Evolutionary conservation across 2,888 invertebrate genomes (phyloP).

Genomic region (Diplazon laetatorius): DNA sequence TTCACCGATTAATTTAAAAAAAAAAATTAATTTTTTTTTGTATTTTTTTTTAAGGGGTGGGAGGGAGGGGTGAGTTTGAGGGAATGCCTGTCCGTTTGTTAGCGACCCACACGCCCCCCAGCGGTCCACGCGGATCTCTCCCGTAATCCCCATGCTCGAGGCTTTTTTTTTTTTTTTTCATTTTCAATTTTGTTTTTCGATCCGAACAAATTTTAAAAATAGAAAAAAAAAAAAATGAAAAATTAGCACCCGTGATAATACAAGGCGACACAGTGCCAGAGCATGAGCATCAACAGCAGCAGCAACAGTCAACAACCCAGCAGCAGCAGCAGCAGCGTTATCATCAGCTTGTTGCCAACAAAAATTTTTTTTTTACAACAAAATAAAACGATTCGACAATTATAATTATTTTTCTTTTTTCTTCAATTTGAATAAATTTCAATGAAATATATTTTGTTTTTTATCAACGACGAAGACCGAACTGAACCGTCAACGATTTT

Average conservation of each 20-base stretch:
- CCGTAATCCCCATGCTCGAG: constrained; percentile 81
- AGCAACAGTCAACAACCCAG: constrained; percentile 26
- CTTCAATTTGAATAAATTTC: too few species aligned
- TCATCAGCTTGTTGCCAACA: constrained; percentile 23
- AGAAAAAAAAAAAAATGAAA: background rate
- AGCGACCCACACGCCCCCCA: constrained; percentile 82
- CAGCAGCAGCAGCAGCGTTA: constrained; percentile 14
- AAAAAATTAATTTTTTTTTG: too few species aligned
- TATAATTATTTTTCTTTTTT: too few species aligned
- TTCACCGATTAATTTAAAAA: too few species aligned
- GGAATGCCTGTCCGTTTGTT: constrained; percentile 83
- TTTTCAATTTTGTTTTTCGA: constrained; percentile 27
- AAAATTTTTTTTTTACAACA: constrained; percentile 18
- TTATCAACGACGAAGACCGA: constrained; percentile 32
- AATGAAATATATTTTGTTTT: constrained; percentile 5
- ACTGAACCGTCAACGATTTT: constrained; percentile 21
- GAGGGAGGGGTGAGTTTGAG: constrained; percentile 62
- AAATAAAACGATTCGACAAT: constrained; percentile 20
- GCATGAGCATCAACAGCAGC: constrained; percentile 16
- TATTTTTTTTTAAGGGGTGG: too few species aligned
- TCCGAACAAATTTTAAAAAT: constrained; percentile 50
- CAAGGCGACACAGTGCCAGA: constrained; percentile 26
- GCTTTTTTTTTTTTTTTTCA: constrained; percentile 71
- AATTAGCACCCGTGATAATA: background rate
- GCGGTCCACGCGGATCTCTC: constrained; percentile 82